Conservation (phyloP, 2,888 invertebrate species). For the Melanchra persicariae region DNA sequence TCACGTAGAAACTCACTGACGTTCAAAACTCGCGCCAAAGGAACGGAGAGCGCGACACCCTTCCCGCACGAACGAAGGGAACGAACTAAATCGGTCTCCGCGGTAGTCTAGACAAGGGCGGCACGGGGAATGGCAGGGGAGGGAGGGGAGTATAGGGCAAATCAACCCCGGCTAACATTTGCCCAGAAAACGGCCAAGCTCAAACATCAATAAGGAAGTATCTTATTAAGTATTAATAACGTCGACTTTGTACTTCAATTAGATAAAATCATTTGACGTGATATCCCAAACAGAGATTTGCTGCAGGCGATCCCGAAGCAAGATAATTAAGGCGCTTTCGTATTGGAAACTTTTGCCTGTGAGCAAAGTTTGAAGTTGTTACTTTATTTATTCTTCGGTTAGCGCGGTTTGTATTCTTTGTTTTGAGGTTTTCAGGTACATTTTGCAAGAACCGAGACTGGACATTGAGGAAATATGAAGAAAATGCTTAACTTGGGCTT, state of each 20-base stretch:
- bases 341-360: slow-evolving; percentile 56
- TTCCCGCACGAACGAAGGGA: slow-evolving; percentile 72
- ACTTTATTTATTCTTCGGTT: slow-evolving; percentile 75
- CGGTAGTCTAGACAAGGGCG: slow-evolving; percentile 85
- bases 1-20: slow-evolving; percentile 68
- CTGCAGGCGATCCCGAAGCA: slow-evolving; percentile 67
- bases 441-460: slow-evolving; percentile 10
- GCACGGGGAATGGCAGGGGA: slow-evolving; percentile 64
- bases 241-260: slow-evolving; percentile 76
- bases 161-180: slow-evolving; percentile 83
- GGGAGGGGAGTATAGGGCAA: slow-evolving; percentile 71
- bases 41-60: slow-evolving; percentile 69
- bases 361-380: slow-evolving; percentile 69
- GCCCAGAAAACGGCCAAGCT: slow-evolving; percentile 79
- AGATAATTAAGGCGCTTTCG: slow-evolving; percentile 72
- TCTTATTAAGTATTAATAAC: slow-evolving; percentile 79
- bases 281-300: slow-evolving; percentile 73
- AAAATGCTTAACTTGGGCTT: no score
- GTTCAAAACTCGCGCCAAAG: slow-evolving; percentile 84
- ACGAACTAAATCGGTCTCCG: slow-evolving; percentile 80
- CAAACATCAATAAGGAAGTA: slow-evolving; percentile 82
- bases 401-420: slow-evolving; percentile 71
- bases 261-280: slow-evolving; percentile 74
- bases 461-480: not conserved
- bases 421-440: slow-evolving; percentile 65